A percentile compares a stretch with the other conserved stretches of the same genome.
Conservation (phyloP, 2,797 vertebrate genomes). For the Manis pentadactyla region DNA sequence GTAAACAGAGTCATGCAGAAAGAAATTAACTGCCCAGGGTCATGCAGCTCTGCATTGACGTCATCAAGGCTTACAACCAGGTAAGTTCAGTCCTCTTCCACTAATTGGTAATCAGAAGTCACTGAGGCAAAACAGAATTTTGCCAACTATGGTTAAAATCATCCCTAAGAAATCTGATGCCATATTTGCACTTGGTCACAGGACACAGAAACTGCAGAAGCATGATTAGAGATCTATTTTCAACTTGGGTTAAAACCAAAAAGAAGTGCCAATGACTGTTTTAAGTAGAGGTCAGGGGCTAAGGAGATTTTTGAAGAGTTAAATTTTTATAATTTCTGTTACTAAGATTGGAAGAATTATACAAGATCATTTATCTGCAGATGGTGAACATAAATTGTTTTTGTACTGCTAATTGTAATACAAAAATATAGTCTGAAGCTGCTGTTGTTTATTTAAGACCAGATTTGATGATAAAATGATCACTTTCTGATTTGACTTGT, state of each 20-base stretch:
- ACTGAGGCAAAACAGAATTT: conserved; percentile 36
- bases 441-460: not conserved
- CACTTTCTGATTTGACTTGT: not conserved
- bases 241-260: not conserved
- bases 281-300: not conserved
- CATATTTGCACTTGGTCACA: conserved; percentile 23
- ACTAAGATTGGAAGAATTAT: not conserved
- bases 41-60: not conserved
- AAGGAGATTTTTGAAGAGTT: not conserved
- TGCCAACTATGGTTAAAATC: not conserved
- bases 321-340: conserved; percentile 15
- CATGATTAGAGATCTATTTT: conserved; percentile 58
- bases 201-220: not conserved
- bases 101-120: conserved; percentile 56
- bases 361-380: not conserved
- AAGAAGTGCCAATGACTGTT: not conserved
- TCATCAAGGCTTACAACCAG: not conserved
- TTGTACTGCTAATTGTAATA: not conserved
- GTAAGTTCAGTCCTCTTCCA: not conserved
- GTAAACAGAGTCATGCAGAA: not conserved
- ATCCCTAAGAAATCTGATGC: not conserved
- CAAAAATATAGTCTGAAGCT: not conserved
- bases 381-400: not conserved
- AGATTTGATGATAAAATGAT: not conserved
- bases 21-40: conserved; percentile 5